Base-by-base conservation (phyloP, 2,113 vertebrate genomes). In the Verasper variegatus region DNA sequence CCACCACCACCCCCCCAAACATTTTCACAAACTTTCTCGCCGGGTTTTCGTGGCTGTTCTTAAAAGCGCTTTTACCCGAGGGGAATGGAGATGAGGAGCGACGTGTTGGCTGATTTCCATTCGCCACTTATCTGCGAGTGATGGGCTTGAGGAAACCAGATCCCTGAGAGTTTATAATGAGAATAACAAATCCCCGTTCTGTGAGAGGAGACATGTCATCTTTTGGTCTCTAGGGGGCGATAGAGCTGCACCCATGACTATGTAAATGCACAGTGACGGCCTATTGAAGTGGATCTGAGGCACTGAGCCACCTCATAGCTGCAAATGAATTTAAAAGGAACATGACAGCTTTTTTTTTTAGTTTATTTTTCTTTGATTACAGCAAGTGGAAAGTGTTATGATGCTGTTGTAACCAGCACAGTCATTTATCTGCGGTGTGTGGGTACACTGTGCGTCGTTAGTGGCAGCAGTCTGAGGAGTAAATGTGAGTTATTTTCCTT, bases 71-170 rank as follows among this genome's bases (percentile, higher is more conserved):
- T 91, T 87, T 86, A 87, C 72, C 20, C 17, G 42, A 57, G 65
- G 80, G 63, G 86, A 74, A 79, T 80, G 60, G 67, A 82, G 82
- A 91, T 87, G 88, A 93, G 88, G 89, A 90, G 80, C 73, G 84
- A 90, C 91, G 81, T 71, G 69, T 81, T 92, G 89, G 83, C 86
- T 88, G 86, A 91, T 91, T 91, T 91, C 87, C 87, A 92, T 87
- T 87, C 45, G 2, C 88, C 83, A 92, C 88, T 94, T 92, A 91
- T 90, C 85, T 92, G 54, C 80, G 57, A 88, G 74, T 85, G 87
- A 92, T 90, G 84, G 81, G 60, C 80, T 90, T 31, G 71, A 76
- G 52, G 87, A 92, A 92, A 93, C 88, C 81, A 76, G 86, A 93
- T 92, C 88, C 83, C 80, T 18, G 17, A 68, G 81, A 86, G 80